These are phyloP conservation scores for Cuculus canorus DNA, from an alignment of 2,797 vertebrate species.

Conservation along the genomic window DNA sequence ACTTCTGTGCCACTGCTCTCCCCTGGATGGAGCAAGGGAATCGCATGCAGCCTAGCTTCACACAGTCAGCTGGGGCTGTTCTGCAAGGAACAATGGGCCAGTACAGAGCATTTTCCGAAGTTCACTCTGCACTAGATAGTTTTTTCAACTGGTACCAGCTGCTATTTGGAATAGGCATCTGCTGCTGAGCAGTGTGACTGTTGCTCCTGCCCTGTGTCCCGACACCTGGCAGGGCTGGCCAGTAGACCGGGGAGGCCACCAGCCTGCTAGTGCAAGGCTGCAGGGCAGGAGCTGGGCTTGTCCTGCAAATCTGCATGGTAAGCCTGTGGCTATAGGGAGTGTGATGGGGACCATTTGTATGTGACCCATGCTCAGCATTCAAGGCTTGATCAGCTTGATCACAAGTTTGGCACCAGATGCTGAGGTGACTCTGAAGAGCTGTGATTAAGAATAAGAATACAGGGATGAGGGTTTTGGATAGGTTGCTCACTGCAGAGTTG, in stretches of 20 bases:
- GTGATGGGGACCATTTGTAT: rapidly evolving
- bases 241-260: neutral
- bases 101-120: neutral
- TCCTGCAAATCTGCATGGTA: rapidly evolving
- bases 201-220: rapidly evolving
- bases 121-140: rapidly evolving
- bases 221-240: neutral
- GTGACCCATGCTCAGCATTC: neutral
- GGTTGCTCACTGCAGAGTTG: neutral
- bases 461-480: neutral
- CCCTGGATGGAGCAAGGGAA: neutral
- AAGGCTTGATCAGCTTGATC: neutral
- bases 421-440: neutral
- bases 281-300: neutral
- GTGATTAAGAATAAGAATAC: neutral
- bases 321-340: neutral
- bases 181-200: neutral
- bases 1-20: neutral
- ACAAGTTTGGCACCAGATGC: neutral
- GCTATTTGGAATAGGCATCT: neutral
- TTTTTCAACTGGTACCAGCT: neutral
- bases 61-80: neutral
- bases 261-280: neutral
- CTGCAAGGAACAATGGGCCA: neutral
- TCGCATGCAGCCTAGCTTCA: neutral